A percentile compares a stretch with the other conserved stretches of the same genome.
phyloP scores from a whole-genome alignment of 2,113 vertebrate genomes.

The Promerops cafer region DNA sequence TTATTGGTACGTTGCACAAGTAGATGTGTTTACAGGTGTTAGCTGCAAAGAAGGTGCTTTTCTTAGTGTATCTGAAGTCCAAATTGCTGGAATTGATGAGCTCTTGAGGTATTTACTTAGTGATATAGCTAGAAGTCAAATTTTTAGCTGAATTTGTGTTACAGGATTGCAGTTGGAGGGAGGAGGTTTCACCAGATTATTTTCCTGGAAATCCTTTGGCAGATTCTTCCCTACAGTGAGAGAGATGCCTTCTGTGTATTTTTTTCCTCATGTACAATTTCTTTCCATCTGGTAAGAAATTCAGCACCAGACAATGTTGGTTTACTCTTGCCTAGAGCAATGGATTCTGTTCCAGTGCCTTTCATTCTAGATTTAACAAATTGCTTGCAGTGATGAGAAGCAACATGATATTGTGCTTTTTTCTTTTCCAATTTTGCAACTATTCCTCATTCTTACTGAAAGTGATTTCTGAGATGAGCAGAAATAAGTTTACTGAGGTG shows the following conservation, averaged over 20 bases:
- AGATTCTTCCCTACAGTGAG: background rate
- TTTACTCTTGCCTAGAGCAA: background rate
- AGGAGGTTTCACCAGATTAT: background rate
- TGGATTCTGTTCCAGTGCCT: background rate
- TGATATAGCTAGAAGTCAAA: background rate
- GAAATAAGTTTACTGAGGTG: background rate
- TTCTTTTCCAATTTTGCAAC: background rate
- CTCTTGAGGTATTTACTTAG: background rate
- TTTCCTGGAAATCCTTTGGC: background rate
- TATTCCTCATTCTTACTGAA: background rate
- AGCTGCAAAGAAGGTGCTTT: background rate
- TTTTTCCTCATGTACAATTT: background rate
- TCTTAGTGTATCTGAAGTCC: background rate
- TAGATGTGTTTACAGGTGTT: background rate
- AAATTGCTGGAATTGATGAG: background rate
- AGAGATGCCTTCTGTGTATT: background rate
- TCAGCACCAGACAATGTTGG: background rate
- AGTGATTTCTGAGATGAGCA: background rate
- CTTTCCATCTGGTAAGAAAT: background rate
- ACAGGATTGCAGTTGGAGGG: background rate
- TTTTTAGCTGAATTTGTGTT: background rate
- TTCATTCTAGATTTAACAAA: background rate
- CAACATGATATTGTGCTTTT: background rate
- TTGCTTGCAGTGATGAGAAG: background rate
- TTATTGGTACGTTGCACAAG: fast-evolving